Evolutionary conservation across 1,140 invertebrate species (phyloP).

Genomic region (Drosophila novamexicana): DNA sequence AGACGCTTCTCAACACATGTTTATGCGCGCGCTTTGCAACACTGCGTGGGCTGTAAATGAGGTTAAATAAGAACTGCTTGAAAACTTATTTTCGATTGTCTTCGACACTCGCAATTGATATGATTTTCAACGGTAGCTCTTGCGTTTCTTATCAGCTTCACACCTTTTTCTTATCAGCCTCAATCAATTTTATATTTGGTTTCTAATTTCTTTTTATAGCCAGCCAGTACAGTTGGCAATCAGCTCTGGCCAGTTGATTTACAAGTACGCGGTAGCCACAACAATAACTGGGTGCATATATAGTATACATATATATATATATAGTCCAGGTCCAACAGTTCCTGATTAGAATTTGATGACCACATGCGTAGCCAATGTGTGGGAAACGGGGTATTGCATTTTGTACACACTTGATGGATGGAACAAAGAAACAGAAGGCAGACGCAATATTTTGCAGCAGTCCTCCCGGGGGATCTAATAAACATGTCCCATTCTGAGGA

Average conservation of each 20-base stretch:
- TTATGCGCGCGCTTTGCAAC: slow-evolving; percentile 41
- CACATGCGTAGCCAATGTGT: slow-evolving; percentile 32
- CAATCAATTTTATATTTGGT: slow-evolving; percentile 26
- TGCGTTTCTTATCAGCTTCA: slow-evolving; percentile 54
- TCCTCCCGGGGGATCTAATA: slow-evolving; percentile 69
- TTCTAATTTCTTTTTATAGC: slow-evolving; percentile 42
- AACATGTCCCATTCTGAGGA: slow-evolving; percentile 54
- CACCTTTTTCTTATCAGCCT: slow-evolving; percentile 45
- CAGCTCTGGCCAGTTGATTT: slow-evolving; percentile 41
- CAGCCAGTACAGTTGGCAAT: slow-evolving; percentile 48
- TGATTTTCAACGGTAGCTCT: slow-evolving; percentile 68
- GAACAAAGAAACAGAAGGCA: slow-evolving; percentile 10
- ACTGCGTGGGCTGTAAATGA: slow-evolving; percentile 51
- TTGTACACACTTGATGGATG: slow-evolving; percentile 56
- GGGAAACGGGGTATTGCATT: slow-evolving; percentile 29
- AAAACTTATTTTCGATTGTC: slow-evolving; percentile 47
- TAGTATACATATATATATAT: neutral
- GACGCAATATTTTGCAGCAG: slow-evolving; percentile 13
- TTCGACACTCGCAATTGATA: slow-evolving; percentile 49
- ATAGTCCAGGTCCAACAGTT: slow-evolving; percentile 16
- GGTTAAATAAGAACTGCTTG: slow-evolving; percentile 20
- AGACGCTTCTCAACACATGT: slow-evolving; percentile 46
- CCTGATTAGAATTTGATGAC: slow-evolving; percentile 40
- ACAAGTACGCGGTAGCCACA: slow-evolving; percentile 40
- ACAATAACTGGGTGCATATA: neutral